These are phyloP conservation scores for Nineta flava DNA, from an alignment of 2,888 invertebrate genomes.

Conservation along the genomic window DNA sequence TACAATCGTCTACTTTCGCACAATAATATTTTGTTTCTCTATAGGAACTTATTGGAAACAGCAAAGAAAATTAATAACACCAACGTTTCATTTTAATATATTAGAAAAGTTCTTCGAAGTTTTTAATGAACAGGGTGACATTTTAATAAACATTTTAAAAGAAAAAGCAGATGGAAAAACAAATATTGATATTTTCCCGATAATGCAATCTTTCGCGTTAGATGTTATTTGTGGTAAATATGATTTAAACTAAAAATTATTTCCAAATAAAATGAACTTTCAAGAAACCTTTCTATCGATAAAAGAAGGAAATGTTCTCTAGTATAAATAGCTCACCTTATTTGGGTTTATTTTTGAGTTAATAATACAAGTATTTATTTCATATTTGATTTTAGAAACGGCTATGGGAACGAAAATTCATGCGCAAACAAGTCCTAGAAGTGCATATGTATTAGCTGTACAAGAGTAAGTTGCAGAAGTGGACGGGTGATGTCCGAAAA, in stretches of 20 bases:
- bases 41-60: slow-evolving; percentile 2
- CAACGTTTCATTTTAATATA: slow-evolving; percentile 4
- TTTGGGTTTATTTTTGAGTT: too few species aligned
- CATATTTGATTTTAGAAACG: background rate
- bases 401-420: slow-evolving; percentile 48
- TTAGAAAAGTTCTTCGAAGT: slow-evolving; percentile 4
- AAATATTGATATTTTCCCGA: slow-evolving; percentile 2
- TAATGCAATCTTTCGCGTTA: background rate
- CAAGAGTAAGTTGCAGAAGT: slow-evolving; percentile 33
- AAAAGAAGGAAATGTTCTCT: too few species aligned
- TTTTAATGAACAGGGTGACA: background rate
- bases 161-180: background rate
- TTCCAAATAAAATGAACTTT: too few species aligned
- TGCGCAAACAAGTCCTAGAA: slow-evolving; percentile 49
- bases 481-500: too few species aligned
- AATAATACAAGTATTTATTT: too few species aligned
- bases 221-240: slow-evolving; percentile 5
- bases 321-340: too few species aligned
- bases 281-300: too few species aligned
- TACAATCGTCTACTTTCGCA: too few species aligned
- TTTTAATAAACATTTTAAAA: background rate
- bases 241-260: too few species aligned
- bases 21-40: too few species aligned
- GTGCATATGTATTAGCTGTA: slow-evolving; percentile 55
- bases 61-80: slow-evolving; percentile 2